phyloP scores from a whole-genome alignment of 2,888 invertebrate species.

The Galerucella nymphaeae region DNA sequence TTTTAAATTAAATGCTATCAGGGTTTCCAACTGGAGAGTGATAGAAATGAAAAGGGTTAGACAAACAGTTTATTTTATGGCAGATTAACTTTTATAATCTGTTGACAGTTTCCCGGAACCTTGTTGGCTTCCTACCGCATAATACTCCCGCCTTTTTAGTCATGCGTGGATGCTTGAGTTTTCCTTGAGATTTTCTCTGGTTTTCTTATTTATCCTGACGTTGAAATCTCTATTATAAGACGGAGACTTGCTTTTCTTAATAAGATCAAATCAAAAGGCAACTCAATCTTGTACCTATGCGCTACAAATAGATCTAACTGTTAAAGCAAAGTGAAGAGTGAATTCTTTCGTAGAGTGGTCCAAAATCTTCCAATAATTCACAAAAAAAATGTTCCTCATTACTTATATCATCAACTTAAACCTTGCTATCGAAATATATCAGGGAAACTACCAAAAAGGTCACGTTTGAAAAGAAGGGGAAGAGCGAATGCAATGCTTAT shows the following conservation, averaged over 20 bases:
- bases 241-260: constrained; percentile 7
- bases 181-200: constrained; percentile 38
- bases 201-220: constrained; percentile 48
- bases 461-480: no score
- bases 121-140: constrained; percentile 51
- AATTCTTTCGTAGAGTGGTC: no score
- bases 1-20: constrained; percentile 55
- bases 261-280: no score
- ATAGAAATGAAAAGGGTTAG: constrained; percentile 56
- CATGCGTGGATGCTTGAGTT: constrained; percentile 44
- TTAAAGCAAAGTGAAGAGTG: no score
- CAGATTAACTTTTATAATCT: constrained; percentile 64
- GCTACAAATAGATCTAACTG: no score
- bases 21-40: constrained; percentile 44
- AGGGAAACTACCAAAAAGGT: no score
- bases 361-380: no score
- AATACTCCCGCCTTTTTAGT: constrained; percentile 48
- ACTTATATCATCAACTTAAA: no score
- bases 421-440: no score
- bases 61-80: constrained; percentile 62
- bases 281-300: no score
- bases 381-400: no score
- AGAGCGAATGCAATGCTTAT: no score
- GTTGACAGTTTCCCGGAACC: constrained; percentile 61
- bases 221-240: constrained; percentile 47